phyloP scores from a whole-genome alignment of 2,113 vertebrate genomes.

The Daphoenositta chrysoptera region DNA sequence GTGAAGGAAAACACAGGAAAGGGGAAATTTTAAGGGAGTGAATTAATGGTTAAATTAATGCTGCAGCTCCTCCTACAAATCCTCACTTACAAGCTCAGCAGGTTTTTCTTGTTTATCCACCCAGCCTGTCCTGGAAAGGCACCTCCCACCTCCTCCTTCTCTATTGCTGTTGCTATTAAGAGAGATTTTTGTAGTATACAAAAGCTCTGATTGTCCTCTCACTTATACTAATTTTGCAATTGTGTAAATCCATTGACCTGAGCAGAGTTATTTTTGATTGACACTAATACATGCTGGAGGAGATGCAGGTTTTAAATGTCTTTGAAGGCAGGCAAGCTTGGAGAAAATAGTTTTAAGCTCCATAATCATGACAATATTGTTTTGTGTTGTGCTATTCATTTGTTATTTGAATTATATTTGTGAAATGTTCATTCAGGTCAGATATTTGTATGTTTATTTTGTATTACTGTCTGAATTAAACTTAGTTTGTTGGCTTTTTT shows the following conservation, averaged over 20 bases:
- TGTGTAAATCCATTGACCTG: slow-evolving; percentile 57
- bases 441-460: not conserved
- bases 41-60: slow-evolving; percentile 41
- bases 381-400: not conserved
- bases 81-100: slow-evolving; percentile 5
- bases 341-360: slow-evolving; percentile 28
- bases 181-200: slow-evolving; percentile 39
- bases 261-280: slow-evolving; percentile 58
- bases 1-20: not conserved
- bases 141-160: slow-evolving; percentile 35
- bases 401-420: slow-evolving; percentile 10
- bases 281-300: slow-evolving; percentile 34
- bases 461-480: not conserved
- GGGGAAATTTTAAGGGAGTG: not conserved
- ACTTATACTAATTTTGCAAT: slow-evolving; percentile 61
- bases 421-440: not conserved
- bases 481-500: not conserved
- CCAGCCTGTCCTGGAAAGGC: slow-evolving; percentile 18
- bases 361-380: not conserved
- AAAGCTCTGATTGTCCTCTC: slow-evolving; percentile 57
- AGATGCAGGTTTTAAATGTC: slow-evolving; percentile 37
- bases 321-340: slow-evolving; percentile 32
- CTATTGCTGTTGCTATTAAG: slow-evolving; percentile 37
- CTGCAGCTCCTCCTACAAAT: not conserved
- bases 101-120: slow-evolving; percentile 58